A percentile compares a stretch with the other conserved stretches of the same genome.
Evolutionary conservation across 2,113 vertebrate species (phyloP).

Genomic region (Canis aureus): DNA sequence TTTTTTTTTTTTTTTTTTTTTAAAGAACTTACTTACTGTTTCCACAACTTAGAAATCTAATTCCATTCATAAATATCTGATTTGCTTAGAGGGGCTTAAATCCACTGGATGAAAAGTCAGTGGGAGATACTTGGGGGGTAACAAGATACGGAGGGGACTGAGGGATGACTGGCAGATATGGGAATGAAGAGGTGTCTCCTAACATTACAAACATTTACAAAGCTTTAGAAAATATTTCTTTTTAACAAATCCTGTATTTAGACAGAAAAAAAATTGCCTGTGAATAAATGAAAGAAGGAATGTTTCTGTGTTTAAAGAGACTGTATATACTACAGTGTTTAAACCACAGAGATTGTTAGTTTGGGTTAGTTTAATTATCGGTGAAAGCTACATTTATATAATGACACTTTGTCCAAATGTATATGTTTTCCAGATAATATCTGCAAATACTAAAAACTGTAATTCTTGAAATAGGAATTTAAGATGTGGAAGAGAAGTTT

Average conservation of each 20-base stretch:
- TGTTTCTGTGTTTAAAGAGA: neutral
- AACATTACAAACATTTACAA: neutral
- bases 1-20: neutral
- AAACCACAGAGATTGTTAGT: neutral
- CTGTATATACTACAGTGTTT: neutral
- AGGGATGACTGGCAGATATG: neutral
- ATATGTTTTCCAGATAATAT: neutral
- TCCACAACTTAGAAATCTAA: neutral
- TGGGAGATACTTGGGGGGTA: neutral
- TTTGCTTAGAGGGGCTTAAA: neutral
- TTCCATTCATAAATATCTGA: neutral
- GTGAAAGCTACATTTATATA: neutral
- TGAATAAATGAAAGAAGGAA: neutral
- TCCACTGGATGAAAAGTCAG: neutral
- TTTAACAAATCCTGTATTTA: neutral
- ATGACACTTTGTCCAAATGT: neutral
- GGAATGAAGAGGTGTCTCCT: neutral
- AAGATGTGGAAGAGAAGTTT: neutral
- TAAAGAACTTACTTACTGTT: neutral
- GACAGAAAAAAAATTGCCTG: neutral
- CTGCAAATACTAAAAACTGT: neutral
- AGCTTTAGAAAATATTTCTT: neutral
- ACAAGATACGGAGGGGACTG: accelerated
- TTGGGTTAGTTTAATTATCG: conserved; percentile 5
- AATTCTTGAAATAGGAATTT: neutral